phyloP scores from a whole-genome alignment of 2,888 invertebrate genomes.

The Chloromyia formosa region DNA sequence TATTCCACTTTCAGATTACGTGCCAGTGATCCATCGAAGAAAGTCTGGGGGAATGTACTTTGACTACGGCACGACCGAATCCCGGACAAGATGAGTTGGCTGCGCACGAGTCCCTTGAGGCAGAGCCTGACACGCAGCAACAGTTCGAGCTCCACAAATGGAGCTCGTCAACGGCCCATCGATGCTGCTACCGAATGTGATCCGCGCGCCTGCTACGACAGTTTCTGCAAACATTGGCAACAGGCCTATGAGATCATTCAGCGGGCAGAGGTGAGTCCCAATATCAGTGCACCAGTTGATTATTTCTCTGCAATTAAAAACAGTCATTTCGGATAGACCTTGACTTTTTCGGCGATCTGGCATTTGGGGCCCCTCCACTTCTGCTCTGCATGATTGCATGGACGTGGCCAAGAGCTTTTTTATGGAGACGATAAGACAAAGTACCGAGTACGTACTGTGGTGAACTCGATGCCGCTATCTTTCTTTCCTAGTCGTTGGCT shows the following conservation, averaged over 20 bases:
- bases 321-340: slow-evolving; percentile 13
- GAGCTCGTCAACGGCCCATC: slow-evolving; percentile 68
- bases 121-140: slow-evolving; percentile 66
- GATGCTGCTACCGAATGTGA: slow-evolving; percentile 80
- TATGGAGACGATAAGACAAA: background rate
- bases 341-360: slow-evolving; percentile 30
- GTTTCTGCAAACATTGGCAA: slow-evolving; percentile 94
- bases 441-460: background rate
- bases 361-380: background rate
- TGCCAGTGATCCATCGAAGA: too few relatives aligned
- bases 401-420: background rate
- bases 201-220: slow-evolving; percentile 90
- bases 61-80: background rate
- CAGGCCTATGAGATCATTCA: slow-evolving; percentile 87
- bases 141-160: slow-evolving; percentile 62
- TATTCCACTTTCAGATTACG: too few relatives aligned
- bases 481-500: background rate
- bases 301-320: background rate
- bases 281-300: background rate
- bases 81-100: slow-evolving; percentile 72
- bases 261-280: slow-evolving; percentile 67
- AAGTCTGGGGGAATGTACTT: background rate
- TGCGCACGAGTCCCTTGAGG: slow-evolving; percentile 68
- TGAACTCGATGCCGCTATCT: background rate
- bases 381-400: background rate